phyloP scores from a whole-genome alignment of 1,140 invertebrate species.

The Copidosoma floridanum region DNA sequence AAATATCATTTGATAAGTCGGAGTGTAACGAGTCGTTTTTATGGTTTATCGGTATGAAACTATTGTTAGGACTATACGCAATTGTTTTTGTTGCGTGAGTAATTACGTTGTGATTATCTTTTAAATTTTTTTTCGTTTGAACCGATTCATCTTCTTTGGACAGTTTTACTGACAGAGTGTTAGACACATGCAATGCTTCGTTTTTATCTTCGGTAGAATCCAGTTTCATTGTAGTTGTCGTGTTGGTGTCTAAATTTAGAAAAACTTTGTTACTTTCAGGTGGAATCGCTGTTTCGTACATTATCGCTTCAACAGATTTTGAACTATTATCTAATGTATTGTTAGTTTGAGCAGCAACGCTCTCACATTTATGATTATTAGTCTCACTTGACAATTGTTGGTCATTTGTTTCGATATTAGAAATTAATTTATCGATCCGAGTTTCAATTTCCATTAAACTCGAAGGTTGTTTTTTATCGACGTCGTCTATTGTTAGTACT shows the following conservation, averaged over 20 bases:
- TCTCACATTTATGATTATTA: not conserved
- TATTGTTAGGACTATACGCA: constrained; percentile 53
- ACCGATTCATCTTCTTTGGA: constrained; percentile 13
- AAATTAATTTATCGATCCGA: constrained; percentile 8
- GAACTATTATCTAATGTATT: not conserved
- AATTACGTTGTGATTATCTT: constrained; percentile 46
- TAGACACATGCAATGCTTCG: constrained; percentile 3
- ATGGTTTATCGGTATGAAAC: constrained; percentile 57
- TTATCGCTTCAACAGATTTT: constrained; percentile 1
- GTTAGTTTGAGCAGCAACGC: too few relatives aligned
- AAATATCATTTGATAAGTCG: constrained; percentile 71
- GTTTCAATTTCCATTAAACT: constrained; percentile 19
- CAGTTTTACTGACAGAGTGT: constrained; percentile 1
- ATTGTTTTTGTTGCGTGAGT: too few relatives aligned
- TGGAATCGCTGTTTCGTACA: constrained; percentile 31
- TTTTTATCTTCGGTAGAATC: constrained; percentile 28
- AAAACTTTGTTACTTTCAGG: constrained; percentile 49
- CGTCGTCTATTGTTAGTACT: too few relatives aligned
- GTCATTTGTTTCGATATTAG: not conserved
- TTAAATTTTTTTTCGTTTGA: constrained; percentile 35
- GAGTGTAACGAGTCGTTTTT: constrained; percentile 62
- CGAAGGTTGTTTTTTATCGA: too few relatives aligned
- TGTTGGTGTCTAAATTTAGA: constrained; percentile 54
- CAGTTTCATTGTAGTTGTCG: constrained; percentile 50
- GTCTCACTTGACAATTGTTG: not conserved